A percentile compares a stretch with the other conserved stretches of the same genome.
phyloP scores from a whole-genome alignment of 1,140 invertebrate genomes.

The Brachionus rotundiformis region DNA sequence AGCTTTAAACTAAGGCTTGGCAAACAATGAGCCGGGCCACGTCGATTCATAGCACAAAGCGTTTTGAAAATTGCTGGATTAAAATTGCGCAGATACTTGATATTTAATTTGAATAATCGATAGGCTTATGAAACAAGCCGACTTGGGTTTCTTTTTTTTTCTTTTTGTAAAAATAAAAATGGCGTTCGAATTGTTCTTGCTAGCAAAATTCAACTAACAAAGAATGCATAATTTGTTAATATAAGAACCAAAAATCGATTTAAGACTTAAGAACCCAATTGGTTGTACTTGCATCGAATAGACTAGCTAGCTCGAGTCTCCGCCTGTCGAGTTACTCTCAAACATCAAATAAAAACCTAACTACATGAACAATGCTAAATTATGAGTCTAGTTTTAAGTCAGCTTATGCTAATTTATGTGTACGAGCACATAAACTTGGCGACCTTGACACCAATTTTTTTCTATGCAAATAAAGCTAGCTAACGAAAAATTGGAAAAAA shows the following conservation, averaged over 20 bases:
- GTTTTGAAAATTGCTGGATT: background rate
- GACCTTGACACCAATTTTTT: background rate
- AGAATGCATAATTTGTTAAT: background rate
- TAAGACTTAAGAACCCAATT: background rate
- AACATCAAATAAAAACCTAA: background rate
- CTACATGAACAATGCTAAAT: background rate
- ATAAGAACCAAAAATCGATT: background rate
- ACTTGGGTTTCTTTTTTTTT: background rate
- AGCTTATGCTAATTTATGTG: background rate
- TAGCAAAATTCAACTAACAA: background rate
- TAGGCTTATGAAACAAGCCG: background rate
- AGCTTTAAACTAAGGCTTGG: too few species aligned
- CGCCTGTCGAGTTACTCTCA: background rate
- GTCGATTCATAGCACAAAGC: too few species aligned
- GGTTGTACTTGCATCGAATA: background rate
- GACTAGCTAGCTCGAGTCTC: background rate
- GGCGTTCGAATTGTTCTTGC: background rate
- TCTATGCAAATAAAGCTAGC: slow-evolving; percentile 3
- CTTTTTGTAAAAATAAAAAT: background rate
- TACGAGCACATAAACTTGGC: background rate
- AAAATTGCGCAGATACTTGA: background rate
- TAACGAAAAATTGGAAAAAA: slow-evolving; percentile 8
- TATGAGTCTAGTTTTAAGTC: background rate
- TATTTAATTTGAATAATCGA: slow-evolving; percentile 2
- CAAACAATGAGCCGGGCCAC: too few species aligned